Evolutionary conservation across 30 jellyfish, hydroid and myxozoan species (phyloP).

Genomic region (Calvadosia cruxmelitensis): DNA sequence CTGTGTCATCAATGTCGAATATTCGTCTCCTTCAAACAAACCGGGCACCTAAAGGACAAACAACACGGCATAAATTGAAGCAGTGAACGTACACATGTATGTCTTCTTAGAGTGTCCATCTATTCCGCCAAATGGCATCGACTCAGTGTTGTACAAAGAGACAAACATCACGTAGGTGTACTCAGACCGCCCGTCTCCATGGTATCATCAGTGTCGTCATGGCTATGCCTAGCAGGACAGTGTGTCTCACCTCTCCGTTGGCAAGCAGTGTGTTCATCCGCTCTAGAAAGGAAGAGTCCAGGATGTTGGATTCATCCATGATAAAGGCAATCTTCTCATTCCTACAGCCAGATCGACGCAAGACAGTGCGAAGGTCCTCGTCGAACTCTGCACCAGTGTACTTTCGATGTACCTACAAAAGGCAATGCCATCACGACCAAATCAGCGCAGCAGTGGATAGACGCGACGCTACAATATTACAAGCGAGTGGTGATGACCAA

Average conservation of each 20-base stretch:
- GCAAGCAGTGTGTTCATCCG: constrained; percentile 98
- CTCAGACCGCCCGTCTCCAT: constrained; percentile 1
- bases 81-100: no score
- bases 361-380: constrained; percentile 81
- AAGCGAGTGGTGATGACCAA: background rate
- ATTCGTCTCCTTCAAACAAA: constrained; percentile 95
- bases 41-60: constrained; percentile 70
- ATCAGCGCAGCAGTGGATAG: background rate
- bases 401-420: constrained; percentile 75
- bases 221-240: background rate
- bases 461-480: constrained; percentile 33
- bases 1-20: constrained; percentile 92
- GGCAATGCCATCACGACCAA: background rate
- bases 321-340: constrained; percentile 96
- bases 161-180: background rate
- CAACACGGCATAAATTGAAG: background rate
- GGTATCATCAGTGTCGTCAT: background rate
- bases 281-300: constrained; percentile 88
- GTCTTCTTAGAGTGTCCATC: background rate
- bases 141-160: background rate
- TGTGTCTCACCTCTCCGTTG: constrained; percentile 62
- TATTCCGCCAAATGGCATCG: background rate
- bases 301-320: constrained; percentile 92
- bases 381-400: constrained; percentile 97
- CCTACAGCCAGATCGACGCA: constrained; percentile 87